A percentile compares a stretch with the other conserved stretches of the same genome.
These are phyloP conservation scores for Camptogramma bilineatum DNA, from an alignment of 2,888 invertebrate species.

Conservation along the genomic window DNA sequence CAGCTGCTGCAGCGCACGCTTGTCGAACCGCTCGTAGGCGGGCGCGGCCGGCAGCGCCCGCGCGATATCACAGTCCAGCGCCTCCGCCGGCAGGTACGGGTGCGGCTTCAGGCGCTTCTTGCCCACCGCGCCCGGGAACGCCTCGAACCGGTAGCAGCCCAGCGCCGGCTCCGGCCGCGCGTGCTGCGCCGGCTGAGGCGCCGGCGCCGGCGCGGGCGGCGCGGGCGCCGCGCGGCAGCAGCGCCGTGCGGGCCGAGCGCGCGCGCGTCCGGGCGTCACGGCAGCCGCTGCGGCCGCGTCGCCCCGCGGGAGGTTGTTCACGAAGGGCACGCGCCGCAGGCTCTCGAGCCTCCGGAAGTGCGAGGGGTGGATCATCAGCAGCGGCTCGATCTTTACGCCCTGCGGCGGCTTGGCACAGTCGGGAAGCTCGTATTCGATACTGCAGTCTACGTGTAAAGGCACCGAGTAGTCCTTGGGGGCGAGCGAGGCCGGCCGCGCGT, in stretches of 20 bases:
- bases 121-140: slow-evolving; percentile 61
- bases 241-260: slow-evolving; percentile 53
- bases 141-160: slow-evolving; percentile 64
- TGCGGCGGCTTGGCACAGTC: slow-evolving; percentile 95
- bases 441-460: slow-evolving; percentile 95
- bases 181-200: slow-evolving; percentile 58
- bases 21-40: slow-evolving; percentile 81
- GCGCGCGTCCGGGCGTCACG: slow-evolving; percentile 56
- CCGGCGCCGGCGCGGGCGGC: slow-evolving; percentile 50
- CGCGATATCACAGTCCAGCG: slow-evolving; percentile 78
- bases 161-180: slow-evolving; percentile 51
- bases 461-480: slow-evolving; percentile 93
- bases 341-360: slow-evolving; percentile 95
- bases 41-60: slow-evolving; percentile 70
- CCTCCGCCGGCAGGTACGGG: slow-evolving; percentile 63
- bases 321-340: slow-evolving; percentile 92
- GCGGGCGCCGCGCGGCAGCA: slow-evolving; percentile 60
- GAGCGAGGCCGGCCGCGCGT: slow-evolving; percentile 78
- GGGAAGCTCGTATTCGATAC: slow-evolving; percentile 96
- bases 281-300: slow-evolving; percentile 58
- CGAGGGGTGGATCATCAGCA: slow-evolving; percentile 95
- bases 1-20: slow-evolving; percentile 82
- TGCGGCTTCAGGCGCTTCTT: slow-evolving; percentile 61
- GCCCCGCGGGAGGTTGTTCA: slow-evolving; percentile 90
- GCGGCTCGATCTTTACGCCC: slow-evolving; percentile 92